Conservation (phyloP, 2,888 invertebrate species). For the Pediacus dermestoides region DNA sequence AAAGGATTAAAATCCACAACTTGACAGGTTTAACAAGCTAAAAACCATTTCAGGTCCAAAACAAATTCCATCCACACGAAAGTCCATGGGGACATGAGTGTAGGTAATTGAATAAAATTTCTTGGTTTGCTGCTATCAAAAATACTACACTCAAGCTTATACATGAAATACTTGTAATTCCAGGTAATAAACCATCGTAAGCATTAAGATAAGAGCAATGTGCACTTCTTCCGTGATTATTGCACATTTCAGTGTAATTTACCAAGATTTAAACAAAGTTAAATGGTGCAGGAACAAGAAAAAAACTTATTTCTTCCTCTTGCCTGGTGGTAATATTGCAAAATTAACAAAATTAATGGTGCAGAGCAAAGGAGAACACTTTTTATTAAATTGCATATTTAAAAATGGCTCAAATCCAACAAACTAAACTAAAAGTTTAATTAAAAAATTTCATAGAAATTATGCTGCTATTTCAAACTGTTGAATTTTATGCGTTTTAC, state of each 20-base stretch:
- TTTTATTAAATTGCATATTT: constrained; percentile 24
- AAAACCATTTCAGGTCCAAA: too few relatives aligned
- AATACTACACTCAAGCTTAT: too few relatives aligned
- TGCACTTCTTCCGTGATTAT: constrained; percentile 38
- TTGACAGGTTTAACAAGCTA: too few relatives aligned
- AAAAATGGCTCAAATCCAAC: constrained; percentile 15
- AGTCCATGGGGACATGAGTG: too few relatives aligned
- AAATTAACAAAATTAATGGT: constrained; percentile 43
- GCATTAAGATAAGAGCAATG: constrained; percentile 40
- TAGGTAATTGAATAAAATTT: too few relatives aligned
- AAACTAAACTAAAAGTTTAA: constrained; percentile 31
- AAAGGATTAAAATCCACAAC: constrained; percentile 13
- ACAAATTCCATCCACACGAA: too few relatives aligned
- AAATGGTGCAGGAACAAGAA: constrained; percentile 36
- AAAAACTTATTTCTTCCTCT: constrained; percentile 33
- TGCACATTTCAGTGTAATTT: constrained; percentile 37
- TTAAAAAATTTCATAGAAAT: constrained; percentile 36
- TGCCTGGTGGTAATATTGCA: too few relatives aligned
- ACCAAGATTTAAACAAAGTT: constrained; percentile 35
- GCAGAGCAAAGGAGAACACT: constrained; percentile 23
- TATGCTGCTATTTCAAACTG: too few relatives aligned
- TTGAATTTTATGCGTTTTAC: too few relatives aligned
- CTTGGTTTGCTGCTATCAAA: too few relatives aligned
- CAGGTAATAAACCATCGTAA: constrained; percentile 31
- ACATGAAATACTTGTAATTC: too few relatives aligned